Percentiles rank a stretch among this genome's conserved stretches.
Conservation (phyloP, 2,888 invertebrate species). For the Steinernema hermaphroditum region DNA sequence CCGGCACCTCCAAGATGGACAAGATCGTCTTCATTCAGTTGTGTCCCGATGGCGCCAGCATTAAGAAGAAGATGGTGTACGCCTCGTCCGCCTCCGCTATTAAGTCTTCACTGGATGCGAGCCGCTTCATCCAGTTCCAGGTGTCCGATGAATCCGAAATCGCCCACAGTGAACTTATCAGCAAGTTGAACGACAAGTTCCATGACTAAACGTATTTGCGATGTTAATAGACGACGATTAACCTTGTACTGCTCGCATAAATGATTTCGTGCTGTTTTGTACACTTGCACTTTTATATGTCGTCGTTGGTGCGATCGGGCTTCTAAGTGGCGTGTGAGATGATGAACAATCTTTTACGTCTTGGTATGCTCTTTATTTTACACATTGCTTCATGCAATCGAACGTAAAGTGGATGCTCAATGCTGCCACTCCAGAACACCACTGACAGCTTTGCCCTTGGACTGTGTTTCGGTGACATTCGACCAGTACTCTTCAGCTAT, state of each 20-base stretch:
- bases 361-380: no score
- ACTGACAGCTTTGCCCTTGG: conserved; percentile 18
- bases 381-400: no score
- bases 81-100: conserved; percentile 95
- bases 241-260: no score
- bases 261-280: no score
- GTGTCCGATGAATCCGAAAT: conserved; percentile 66
- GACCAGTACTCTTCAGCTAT: conserved; percentile 38
- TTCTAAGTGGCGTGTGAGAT: no score
- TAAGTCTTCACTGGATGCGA: conserved; percentile 82
- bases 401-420: no score
- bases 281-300: no score
- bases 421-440: conserved; percentile 33
- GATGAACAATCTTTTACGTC: no score
- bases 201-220: no score
- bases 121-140: conserved; percentile 65
- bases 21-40: conserved; percentile 94
- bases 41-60: conserved; percentile 96
- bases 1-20: conserved; percentile 91
- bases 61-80: conserved; percentile 80
- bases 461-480: conserved; percentile 5
- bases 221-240: no score
- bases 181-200: conserved; percentile 64
- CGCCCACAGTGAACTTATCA: conserved; percentile 64
- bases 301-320: no score